phyloP scores from a whole-genome alignment of 1,140 invertebrate species.

The Bombus impatiens region DNA sequence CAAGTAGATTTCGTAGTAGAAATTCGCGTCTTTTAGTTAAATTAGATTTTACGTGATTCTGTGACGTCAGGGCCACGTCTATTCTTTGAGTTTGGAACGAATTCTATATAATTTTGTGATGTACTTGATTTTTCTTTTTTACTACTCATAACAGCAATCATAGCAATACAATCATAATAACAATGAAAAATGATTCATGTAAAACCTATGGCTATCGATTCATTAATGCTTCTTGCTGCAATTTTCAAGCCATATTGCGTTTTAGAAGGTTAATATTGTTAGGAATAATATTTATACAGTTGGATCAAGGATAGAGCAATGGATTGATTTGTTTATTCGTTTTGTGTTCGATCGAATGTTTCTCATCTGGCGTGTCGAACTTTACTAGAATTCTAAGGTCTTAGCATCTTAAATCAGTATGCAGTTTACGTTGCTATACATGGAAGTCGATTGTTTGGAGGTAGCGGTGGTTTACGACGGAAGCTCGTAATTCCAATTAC shows the following conservation, averaged over 20 bases:
- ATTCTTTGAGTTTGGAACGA: not conserved
- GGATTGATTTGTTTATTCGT: not conserved
- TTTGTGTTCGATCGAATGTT: no score
- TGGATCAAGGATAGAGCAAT: not conserved
- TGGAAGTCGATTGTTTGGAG: constrained; percentile 14
- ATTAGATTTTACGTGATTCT: not conserved
- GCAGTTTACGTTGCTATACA: not conserved
- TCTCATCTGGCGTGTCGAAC: not conserved
- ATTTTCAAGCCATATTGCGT: not conserved
- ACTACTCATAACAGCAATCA: no score
- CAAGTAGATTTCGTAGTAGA: not conserved
- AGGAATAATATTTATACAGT: not conserved
- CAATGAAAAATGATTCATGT: no score
- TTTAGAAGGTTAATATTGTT: not conserved
- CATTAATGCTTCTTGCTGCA: no score
- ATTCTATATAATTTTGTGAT: not conserved
- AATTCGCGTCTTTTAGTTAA: not conserved
- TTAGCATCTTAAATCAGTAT: constrained; percentile 4
- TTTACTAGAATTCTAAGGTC: not conserved
- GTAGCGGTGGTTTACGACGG: constrained; percentile 10
- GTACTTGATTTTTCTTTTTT: not conserved
- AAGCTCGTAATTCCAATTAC: constrained; percentile 28
- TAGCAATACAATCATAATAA: no score
- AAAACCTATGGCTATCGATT: no score
- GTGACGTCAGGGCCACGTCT: not conserved